Percentiles rank a stretch among this genome's conserved stretches.
These are phyloP conservation scores for Tragelaphus scriptus DNA, from an alignment of 2,113 vertebrate genomes.

Conservation along the genomic window DNA sequence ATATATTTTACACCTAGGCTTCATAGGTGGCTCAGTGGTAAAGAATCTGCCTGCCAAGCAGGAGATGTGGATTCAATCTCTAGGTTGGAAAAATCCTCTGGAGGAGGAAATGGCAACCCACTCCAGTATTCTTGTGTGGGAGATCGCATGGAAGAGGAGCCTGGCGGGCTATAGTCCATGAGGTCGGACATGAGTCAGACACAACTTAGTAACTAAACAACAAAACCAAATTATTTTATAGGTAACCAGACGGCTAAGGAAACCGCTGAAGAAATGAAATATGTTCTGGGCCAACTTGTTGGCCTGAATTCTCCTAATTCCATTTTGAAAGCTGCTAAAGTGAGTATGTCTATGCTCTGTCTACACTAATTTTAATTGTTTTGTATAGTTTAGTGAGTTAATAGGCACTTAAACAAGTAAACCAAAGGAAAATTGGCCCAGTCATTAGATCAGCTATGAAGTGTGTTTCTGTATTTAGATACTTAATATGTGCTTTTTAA, in stretches of 20 bases:
- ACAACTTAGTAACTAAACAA: neutral
- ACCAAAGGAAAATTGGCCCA: neutral
- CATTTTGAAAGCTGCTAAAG: conserved; percentile 92
- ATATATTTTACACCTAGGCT: neutral
- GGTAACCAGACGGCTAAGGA: conserved; percentile 70
- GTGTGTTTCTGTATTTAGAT: neutral
- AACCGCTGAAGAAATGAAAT: conserved; percentile 86
- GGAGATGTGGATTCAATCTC: neutral
- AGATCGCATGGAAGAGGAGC: neutral
- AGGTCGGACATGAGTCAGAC: neutral
- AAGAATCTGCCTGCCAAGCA: neutral
- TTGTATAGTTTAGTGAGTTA: neutral
- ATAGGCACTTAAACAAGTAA: neutral
- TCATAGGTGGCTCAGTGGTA: neutral
- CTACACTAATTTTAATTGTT: neutral
- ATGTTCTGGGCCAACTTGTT: conserved; percentile 91
- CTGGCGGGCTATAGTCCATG: neutral
- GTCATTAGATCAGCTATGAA: neutral
- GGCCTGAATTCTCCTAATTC: conserved; percentile 95
- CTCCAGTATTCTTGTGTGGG: neutral
- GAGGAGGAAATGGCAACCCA: neutral
- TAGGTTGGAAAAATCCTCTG: neutral
- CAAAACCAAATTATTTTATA: conserved; percentile 48
- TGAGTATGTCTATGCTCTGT: conserved; percentile 75
- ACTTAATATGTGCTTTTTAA: neutral